These are phyloP conservation scores for Drosophila arizonae DNA, from an alignment of 1,140 invertebrate genomes.

Conservation along the genomic window DNA sequence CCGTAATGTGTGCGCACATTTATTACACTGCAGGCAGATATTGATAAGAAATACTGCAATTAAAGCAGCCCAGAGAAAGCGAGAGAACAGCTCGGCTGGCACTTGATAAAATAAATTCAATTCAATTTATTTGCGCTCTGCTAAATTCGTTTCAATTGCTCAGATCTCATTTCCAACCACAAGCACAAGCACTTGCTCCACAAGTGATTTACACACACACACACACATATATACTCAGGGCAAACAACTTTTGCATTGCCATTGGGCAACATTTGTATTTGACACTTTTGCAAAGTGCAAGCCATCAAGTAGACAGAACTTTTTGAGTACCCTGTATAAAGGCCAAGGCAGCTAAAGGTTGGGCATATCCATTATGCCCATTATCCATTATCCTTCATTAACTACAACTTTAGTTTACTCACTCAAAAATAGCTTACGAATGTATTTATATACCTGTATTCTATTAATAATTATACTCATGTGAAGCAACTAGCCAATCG, in stretches of 20 bases:
- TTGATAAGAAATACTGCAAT: constrained; percentile 41
- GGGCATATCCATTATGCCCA: too few relatives aligned
- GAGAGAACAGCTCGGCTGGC: neutral
- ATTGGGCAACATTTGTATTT: constrained; percentile 6
- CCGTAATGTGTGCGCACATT: constrained; percentile 25
- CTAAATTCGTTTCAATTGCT: neutral
- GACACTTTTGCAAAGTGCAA: constrained; percentile 7
- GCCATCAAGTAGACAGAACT: neutral
- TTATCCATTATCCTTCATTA: too few relatives aligned
- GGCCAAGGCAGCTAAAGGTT: too few relatives aligned
- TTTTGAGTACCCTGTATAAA: neutral
- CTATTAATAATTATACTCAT: too few relatives aligned
- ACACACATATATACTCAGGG: neutral
- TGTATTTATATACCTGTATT: too few relatives aligned
- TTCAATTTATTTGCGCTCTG: constrained; percentile 23
- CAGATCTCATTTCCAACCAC: neutral
- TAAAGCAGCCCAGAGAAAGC: neutral
- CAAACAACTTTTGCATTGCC: constrained; percentile 9
- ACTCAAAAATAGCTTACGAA: too few relatives aligned
- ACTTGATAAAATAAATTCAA: constrained; percentile 23
- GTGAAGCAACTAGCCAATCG: too few relatives aligned
- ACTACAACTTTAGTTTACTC: too few relatives aligned
- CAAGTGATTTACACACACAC: constrained; percentile 10
- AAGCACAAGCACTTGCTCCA: neutral
- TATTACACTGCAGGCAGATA: constrained; percentile 36